Evolutionary conservation across 2,113 vertebrate genomes (phyloP).

Genomic region (Globicephala melas): DNA sequence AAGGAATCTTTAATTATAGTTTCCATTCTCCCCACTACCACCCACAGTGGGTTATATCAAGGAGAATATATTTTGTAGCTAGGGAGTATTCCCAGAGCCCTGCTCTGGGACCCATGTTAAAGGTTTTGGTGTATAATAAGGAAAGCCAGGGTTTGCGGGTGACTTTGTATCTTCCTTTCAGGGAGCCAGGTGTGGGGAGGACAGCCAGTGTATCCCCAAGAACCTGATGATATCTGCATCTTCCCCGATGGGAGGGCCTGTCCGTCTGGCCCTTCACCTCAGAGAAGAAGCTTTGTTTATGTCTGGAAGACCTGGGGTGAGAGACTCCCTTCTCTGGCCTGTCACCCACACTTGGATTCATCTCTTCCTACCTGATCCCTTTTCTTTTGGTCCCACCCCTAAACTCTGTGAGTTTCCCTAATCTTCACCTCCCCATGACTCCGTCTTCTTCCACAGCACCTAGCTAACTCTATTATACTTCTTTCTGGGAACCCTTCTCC

Average conservation of each 20-base stretch:
- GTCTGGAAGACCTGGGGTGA: conserved; percentile 96
- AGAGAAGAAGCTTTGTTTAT: conserved; percentile 88
- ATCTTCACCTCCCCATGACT: not conserved
- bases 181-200: conserved; percentile 85
- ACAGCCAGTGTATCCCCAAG: conserved; percentile 88
- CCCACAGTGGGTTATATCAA: not conserved
- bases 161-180: conserved; percentile 63
- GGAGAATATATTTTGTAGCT: not conserved
- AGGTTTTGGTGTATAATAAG: not conserved
- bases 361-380: not conserved
- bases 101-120: not conserved
- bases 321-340: not conserved
- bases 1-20: not conserved
- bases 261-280: conserved; percentile 69
- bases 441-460: not conserved
- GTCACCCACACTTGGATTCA: not conserved
- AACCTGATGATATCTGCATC: conserved; percentile 69
- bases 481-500: not conserved
- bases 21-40: not conserved
- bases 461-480: not conserved
- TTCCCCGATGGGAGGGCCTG: conserved; percentile 90
- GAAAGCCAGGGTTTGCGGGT: not conserved
- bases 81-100: not conserved
- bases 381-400: not conserved
- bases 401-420: not conserved